Evolutionary conservation across 2,797 vertebrate genomes (phyloP).

Genomic region (Taeniopygia guttata): DNA sequence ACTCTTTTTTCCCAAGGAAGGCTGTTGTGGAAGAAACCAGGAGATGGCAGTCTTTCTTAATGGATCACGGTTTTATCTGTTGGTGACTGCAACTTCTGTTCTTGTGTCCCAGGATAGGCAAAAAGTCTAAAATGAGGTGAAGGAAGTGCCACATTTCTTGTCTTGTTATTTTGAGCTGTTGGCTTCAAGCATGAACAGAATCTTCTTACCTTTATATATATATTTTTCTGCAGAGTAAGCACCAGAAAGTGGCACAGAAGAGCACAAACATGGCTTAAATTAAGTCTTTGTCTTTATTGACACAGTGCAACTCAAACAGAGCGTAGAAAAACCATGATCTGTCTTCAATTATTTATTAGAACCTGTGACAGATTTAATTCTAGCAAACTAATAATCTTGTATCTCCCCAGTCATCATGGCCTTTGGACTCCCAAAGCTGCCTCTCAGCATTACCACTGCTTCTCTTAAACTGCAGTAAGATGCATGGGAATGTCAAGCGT

Average conservation of each 20-base stretch:
- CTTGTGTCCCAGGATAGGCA: background rate
- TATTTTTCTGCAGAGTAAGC: background rate
- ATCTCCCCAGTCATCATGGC: background rate
- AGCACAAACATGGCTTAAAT: conserved; percentile 20
- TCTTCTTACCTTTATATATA: accelerated
- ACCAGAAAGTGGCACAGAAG: background rate
- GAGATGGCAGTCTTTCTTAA: conserved; percentile 76
- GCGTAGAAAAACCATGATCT: background rate
- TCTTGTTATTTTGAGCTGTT: background rate
- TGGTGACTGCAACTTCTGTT: background rate
- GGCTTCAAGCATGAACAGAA: background rate
- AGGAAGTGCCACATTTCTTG: background rate
- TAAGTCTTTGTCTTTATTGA: background rate
- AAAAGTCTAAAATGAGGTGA: background rate
- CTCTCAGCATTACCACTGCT: background rate
- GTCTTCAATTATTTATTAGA: background rate
- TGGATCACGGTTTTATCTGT: background rate
- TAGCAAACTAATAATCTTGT: conserved; percentile 21
- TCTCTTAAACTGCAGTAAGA: background rate
- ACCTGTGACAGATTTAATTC: conserved; percentile 40
- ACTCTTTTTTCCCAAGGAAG: background rate
- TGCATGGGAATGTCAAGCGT: background rate
- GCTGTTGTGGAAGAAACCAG: background rate
- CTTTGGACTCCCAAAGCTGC: background rate
- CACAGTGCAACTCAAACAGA: background rate